Evolutionary conservation across 53 echinoderm and acorn worm genomes (phyloP), one percentile per base, ranked within the genome.

Genomic region (Hippasteria phrygiana): DNA sequence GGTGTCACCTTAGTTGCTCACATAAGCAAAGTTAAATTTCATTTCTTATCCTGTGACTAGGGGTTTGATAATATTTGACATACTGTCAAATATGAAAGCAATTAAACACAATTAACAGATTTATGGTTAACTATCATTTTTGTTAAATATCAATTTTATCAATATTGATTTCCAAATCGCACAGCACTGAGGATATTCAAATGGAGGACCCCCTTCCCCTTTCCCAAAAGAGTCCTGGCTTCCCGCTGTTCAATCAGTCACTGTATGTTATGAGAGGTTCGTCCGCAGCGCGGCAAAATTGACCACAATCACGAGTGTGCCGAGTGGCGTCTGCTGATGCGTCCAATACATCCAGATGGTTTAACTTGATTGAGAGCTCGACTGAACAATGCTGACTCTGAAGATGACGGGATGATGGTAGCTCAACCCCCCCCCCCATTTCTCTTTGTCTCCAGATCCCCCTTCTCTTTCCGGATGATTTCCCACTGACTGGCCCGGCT

Each of bases 281-380:
- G 20, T 79, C 59, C 18, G 33, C 20, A 51, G 59, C 41, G 34
- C 31, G 20, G 56, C 35, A 55, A 77, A 34, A 38, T 47, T 76
- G 39, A 79, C 27, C 56, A 79, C 27, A 1, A 35, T 16, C 31
- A 22, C 0, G 26, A 20, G 4, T 65, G 34, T 65, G 32, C 8
- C 26, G 65, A 33, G 18, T 36, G 34, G 69, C 69, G 34, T 31
- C 37, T 36, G 36, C 14, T 16, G 36, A 11, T 46, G 47, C 45
- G 24, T 20, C 29, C 32, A 1, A 42, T 16, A 65, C 82, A 66
- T 82, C 42, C 82, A 82, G 82, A 65, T 45, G 82, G 66, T 82
- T 64, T 82, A 66, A 82, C 65, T 43, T 82, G 82, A 82, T 82
- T 64, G 82, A 82, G 82, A 65, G 82, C 82, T 82, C 45, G 64